Evolutionary conservation across 2,797 vertebrate species (phyloP), one percentile per base, ranked within the genome.

Genomic region (Hydrophis major): DNA sequence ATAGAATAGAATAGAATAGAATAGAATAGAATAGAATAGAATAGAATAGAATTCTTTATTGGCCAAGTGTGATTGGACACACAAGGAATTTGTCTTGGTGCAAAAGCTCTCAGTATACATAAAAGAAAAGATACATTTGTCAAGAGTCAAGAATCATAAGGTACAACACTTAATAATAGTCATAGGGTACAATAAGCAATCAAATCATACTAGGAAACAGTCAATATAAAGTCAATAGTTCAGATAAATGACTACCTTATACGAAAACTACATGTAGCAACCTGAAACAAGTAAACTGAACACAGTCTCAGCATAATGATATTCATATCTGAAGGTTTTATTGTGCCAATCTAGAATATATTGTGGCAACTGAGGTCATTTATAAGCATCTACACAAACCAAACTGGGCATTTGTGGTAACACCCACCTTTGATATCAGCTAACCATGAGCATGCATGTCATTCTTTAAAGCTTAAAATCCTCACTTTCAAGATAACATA

Each of bases 401-500:
- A 66, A 90, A 90, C 25, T 56, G n/a, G 91, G 47, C 57, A 83
- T 63, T 66, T 90, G 66, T 88, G 86, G 42, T 59, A 86, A 93
- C n/a, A 87, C 2, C 28, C 28, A 22, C n/a, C 57, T 74, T 50
- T 92, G 94, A 87, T 5, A 66, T n/a, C 5, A 32, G 32, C 87
- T 42, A 92, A 57, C 0, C 25, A 50, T 10, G 57, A 0, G 22
- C 42, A n/a, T 32, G 93, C 0, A 0, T 42, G 4, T 55, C 50
- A 37, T 89, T 89, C 87, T 94, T 56, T 86, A 74, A 16, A 92
- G 92, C 20, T 89, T 37, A 66, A 0, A 53, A 93, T 53, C 22
- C 86, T 89, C 91, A n/a, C n/a, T 55, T 96, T 92, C 66, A 93
- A 94, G 32, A 37, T 89, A 57, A 37, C 86, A 92, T 28, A 94